Evolutionary conservation across 2,113 vertebrate species (phyloP), one percentile per base, ranked within the genome.

Genomic region (Halichoerus grypus): DNA sequence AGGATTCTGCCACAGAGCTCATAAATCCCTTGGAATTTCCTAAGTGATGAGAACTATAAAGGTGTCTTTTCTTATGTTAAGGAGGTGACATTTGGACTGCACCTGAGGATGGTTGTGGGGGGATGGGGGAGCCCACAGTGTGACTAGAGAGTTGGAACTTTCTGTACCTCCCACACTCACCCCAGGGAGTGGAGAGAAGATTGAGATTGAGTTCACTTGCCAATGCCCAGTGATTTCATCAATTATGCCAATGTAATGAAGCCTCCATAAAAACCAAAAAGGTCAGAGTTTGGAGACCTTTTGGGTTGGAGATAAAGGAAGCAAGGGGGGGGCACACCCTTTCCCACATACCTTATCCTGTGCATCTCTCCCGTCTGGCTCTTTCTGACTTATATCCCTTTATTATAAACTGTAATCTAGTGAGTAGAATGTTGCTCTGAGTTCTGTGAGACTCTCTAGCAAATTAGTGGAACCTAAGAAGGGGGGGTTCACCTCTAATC

Each of bases 301-400:
- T 42, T 2, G 19, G 53, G 42, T 9, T 4, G 59, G 33, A 76
- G 46, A n/a, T 46, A 11, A 15, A 65, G 79, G 42, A 81, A 61
- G 24, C 19, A 14, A 16, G 11, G 55, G 26, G 33, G 79, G 10
- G 13, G n/a, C 39, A 15, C 1, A 0, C 9, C 14, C 1, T n/a
- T 33, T 19, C n/a, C 42, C 16, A 49, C 46, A 7, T 2, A 8
- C 6, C 26, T 53, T 31, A 26, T 28, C 46, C 49, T 55, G 4
- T 42, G 14, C 22, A 3, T 28, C 46, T 65, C 28, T 83, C 55
- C 16, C 21, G 12, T 33, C 53, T 61, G 39, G 26, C 53, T 61
- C 1, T 51, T 24, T 5, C 85, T 3, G 63, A 31, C 85, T 51
- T 61, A 31, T 2, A 61, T 36, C 18, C 16, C 39, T 72, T 61